Evolutionary conservation across 2,113 vertebrate species (phyloP).

Genomic region (Brevimyrus niger): DNA sequence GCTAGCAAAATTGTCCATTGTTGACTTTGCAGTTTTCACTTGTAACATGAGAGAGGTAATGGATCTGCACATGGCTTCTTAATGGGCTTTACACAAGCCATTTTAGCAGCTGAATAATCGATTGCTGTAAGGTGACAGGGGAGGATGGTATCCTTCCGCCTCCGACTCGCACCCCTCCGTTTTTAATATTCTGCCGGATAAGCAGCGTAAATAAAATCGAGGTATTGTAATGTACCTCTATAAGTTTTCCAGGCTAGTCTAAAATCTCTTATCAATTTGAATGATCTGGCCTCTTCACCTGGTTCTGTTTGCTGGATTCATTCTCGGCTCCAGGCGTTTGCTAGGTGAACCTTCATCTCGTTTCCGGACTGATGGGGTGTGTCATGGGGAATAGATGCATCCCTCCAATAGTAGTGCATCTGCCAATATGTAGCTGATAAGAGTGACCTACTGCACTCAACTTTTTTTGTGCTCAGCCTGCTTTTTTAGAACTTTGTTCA

Average conservation of each 20-base stretch:
- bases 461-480: neutral
- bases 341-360: neutral
- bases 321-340: neutral
- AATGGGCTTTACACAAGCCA: slow-evolving; percentile 3
- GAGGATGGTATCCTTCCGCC: neutral
- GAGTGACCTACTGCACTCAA: neutral
- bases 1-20: slow-evolving; percentile 16
- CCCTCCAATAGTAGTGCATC: neutral
- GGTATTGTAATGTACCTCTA: neutral
- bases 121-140: neutral
- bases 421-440: neutral
- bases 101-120: slow-evolving; percentile 9
- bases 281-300: neutral
- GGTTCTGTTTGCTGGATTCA: neutral
- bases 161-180: neutral
- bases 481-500: neutral
- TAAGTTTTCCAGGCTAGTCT: neutral
- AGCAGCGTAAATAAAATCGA: neutral
- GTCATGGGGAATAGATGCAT: neutral
- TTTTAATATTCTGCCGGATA: neutral
- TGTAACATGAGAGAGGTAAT: neutral
- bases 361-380: neutral
- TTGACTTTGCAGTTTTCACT: slow-evolving; percentile 21
- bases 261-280: neutral
- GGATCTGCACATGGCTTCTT: neutral